Conservation (phyloP, 2,797 vertebrate genomes). For the Emydoidea blandingii region DNA sequence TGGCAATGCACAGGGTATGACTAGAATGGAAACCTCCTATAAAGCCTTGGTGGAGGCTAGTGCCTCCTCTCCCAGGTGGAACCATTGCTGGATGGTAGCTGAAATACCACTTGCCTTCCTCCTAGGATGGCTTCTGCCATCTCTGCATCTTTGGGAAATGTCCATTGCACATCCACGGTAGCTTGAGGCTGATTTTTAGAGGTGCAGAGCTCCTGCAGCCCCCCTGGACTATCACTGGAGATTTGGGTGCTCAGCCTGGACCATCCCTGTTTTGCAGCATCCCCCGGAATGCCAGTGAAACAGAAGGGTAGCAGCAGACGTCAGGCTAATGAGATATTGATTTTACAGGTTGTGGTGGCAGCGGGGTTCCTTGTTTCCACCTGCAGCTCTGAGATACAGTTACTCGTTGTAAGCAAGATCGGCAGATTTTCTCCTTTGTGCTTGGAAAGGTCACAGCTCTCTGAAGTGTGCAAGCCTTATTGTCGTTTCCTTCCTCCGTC, state of each 20-base stretch:
- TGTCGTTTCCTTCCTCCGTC: background rate
- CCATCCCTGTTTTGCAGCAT: accelerated
- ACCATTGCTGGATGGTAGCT: background rate
- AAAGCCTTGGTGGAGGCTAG: background rate
- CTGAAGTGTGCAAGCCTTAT: background rate
- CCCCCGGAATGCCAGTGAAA: accelerated
- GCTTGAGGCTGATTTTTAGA: accelerated
- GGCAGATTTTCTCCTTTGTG: background rate
- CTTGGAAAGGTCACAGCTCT: slow-evolving; percentile 56
- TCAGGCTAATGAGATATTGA: background rate
- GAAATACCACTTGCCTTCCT: background rate
- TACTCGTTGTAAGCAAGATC: accelerated
- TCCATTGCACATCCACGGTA: accelerated
- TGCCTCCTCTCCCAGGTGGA: background rate
- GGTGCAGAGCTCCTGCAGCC: background rate
- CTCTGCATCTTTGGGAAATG: accelerated
- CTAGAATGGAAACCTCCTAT: background rate
- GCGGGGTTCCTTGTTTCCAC: background rate
- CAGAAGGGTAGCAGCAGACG: background rate
- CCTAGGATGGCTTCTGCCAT: background rate
- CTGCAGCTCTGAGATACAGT: accelerated
- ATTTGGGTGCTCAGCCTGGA: accelerated
- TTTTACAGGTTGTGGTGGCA: background rate
- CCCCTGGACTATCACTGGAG: background rate
- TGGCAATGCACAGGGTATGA: background rate